These are phyloP conservation scores for Laothoe populi DNA, from an alignment of 2,888 invertebrate species.

Conservation along the genomic window DNA sequence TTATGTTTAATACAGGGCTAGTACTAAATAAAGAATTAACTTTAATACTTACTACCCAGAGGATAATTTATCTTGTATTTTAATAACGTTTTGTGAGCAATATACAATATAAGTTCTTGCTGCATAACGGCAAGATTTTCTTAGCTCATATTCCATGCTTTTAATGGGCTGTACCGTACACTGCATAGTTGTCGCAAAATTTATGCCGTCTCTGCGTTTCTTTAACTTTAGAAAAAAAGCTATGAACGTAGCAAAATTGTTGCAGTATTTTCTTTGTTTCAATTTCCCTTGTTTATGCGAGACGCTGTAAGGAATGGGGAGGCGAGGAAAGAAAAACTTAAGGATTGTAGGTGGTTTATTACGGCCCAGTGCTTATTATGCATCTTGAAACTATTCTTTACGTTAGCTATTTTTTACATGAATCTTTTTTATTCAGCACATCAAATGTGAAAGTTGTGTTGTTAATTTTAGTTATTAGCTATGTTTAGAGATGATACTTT, in stretches of 20 bases:
- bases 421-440: no score
- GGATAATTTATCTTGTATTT: background rate
- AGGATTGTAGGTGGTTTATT: conserved; percentile 58
- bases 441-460: no score
- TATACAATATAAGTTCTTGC: background rate
- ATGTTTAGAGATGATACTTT: background rate
- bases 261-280: conserved; percentile 46
- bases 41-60: background rate
- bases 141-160: conserved; percentile 2
- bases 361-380: conserved; percentile 53
- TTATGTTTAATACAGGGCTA: no score
- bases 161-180: conserved; percentile 14
- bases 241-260: conserved; percentile 35
- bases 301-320: conserved; percentile 33
- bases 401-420: conserved; percentile 15
- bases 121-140: background rate
- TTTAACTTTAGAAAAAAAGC: conserved; percentile 41
- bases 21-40: no score
- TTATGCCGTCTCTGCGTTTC: conserved; percentile 1
- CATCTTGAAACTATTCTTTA: conserved; percentile 42
- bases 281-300: conserved; percentile 33
- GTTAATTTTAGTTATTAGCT: background rate
- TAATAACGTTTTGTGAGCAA: background rate
- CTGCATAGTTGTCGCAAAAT: background rate
- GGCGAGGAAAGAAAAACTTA: conserved; percentile 43